Evolutionary conservation across 1,140 invertebrate genomes (phyloP), one percentile per base, ranked within the genome.

Genomic region (Oppia nitens): DNA sequence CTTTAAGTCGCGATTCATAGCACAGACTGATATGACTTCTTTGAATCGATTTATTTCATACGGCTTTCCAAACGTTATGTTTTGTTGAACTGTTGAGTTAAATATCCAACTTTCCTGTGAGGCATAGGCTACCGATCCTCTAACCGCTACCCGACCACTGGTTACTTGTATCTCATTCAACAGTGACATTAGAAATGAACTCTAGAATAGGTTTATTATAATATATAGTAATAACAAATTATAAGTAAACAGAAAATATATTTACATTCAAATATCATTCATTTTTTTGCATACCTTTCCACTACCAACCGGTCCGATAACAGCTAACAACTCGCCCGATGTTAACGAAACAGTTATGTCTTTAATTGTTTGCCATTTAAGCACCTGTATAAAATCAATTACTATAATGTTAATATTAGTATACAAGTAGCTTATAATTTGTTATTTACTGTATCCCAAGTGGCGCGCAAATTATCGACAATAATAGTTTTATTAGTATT

Each of bases 71-170:
- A 93, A 93, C 9, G 90, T 67, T 64, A 94, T 85, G 68, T 94
- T 94, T 63, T 92, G 83, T 68, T 82, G 79, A 25, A 94, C 71
- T 11, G 0, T 53, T 17, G 60, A 80, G 0, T 77, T 78, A 68
- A 85, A 85, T 0, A 85, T 74, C 83, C 84, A 86, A 3, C 83
- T 76, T 64, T 92, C 85, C 70, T 95, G 90, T 17, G 85, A 83
- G 14, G 85, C 82, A 71, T 92, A 95, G 0, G 83, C 81, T 0
- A 85, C 69, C 1, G 68, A 74, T 1, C 84, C 78, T 27, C 63
- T 60, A 1, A 71, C 61, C 6, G 56, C 52, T 2, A 72, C 59
- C 24, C 61, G 60, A 6, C 71, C 71, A 28, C 25, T 48, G 20
- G n/a, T 29, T 20, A 60, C 11, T 24, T 25, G 29, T 26, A 60